Conservation (phyloP, 2,797 vertebrate species). For the Gallirallus australis region DNA sequence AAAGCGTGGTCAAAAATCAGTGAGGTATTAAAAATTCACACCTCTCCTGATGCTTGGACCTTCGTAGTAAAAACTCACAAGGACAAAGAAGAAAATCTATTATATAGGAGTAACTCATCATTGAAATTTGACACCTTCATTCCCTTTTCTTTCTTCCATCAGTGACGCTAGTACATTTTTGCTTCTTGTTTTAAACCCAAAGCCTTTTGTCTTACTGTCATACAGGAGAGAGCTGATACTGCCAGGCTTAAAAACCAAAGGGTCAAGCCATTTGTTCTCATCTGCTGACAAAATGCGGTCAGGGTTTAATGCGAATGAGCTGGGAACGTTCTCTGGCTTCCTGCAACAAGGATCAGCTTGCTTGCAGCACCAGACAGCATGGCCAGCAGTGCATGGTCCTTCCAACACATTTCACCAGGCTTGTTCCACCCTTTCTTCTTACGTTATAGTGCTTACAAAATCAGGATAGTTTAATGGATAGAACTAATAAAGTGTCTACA, state of each 20-base stretch:
- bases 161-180: not conserved
- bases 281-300: not conserved
- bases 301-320: not conserved
- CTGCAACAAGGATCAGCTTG: not conserved
- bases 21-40: not conserved
- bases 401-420: not conserved
- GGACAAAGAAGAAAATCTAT: not conserved
- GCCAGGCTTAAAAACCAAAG: not conserved
- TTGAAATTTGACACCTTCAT: not conserved
- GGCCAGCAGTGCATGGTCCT: not conserved
- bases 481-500: not conserved
- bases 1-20: not conserved
- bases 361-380: slow-evolving; percentile 9
- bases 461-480: not conserved
- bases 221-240: not conserved
- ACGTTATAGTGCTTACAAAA: not conserved
- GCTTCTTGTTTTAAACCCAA: not conserved
- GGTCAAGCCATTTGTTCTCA: not conserved
- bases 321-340: not conserved
- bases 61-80: not conserved
- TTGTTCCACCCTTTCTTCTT: not conserved
- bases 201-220: not conserved
- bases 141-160: not conserved
- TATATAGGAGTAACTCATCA: not conserved
- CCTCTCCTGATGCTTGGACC: not conserved